phyloP scores from a whole-genome alignment of 2,888 invertebrate genomes.

The Hypomecis atomaria region DNA sequence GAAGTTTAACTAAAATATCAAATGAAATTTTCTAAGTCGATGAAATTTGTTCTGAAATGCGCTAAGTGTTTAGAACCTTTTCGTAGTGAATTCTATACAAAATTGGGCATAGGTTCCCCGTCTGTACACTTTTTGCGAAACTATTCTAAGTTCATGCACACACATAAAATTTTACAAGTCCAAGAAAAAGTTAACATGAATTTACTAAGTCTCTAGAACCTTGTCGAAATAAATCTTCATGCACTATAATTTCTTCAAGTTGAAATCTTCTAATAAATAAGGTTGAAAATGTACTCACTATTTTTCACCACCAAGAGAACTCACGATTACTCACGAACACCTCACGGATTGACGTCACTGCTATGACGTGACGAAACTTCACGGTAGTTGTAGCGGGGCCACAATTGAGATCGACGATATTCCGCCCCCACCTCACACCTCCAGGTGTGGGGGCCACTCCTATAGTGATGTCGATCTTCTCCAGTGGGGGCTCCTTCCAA shows the following conservation, averaged over 20 bases:
- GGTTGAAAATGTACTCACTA: constrained; percentile 1
- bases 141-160: constrained; percentile 1
- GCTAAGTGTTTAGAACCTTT: constrained; percentile 1
- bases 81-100: constrained; percentile 1
- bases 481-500: neutral
- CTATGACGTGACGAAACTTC: neutral
- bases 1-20: neutral
- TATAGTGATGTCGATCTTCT: neutral
- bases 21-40: neutral
- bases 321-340: neutral
- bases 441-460: neutral
- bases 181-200: neutral
- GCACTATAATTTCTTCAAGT: constrained; percentile 2
- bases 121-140: constrained; percentile 1
- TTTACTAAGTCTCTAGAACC: constrained; percentile 1
- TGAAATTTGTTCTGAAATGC: neutral
- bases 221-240: constrained; percentile 2
- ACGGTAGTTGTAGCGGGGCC: no score
- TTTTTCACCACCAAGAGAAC: neutral
- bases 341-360: neutral
- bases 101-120: constrained; percentile 7
- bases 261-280: neutral
- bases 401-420: neutral
- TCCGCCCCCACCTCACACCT: neutral
- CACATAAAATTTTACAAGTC: constrained; percentile 1